Base-by-base conservation (phyloP, 2,888 invertebrate species). In the Luffia ferchaultella region DNA sequence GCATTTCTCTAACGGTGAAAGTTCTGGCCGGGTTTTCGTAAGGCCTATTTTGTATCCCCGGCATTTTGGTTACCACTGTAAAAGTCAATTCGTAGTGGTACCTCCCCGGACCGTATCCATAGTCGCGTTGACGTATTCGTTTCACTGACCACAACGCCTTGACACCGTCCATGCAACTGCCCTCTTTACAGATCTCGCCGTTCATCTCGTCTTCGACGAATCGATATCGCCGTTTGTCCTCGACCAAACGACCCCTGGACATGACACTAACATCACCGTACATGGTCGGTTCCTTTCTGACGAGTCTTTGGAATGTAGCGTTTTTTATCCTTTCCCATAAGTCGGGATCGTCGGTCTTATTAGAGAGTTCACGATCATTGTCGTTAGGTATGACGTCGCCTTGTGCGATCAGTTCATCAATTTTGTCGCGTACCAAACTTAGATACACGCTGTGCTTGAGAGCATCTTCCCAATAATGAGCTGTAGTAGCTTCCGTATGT, bases 101-200 rank as follows among this genome's bases (percentile, higher is more conserved):
- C 57, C 80, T 85, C 2, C 77, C 83, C 1, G 68, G 74, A 41
- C 70, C 73, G 76, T 19, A 57, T 1, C 62, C 83, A 1, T 68
- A 65, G 58, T 88, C 87, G 51, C 87, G 80, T 65, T 91, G 91
- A 43, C 90, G 73, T 49, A 90, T 86, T 49, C 90, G 84, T 68
- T 89, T 89, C 2, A 91, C 89, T 1, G 88, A 87, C 91, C 91
- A 91, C 51, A 88, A 66, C 0, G 90, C 90, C 60, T 87, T 77
- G 2, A 88, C 77, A 40, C 76, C 76, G 54, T 85, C 78, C 57
- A 72, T 76, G 54, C 87, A 86, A 55, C 78, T 78, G 20, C 84
- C 80, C 43, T 82, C 64, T 18, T 54, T 58, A 57, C 80, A 80
- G 1, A 16, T n/a, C 43, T 68, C 67, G 52, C 64, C 66, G 1